These are phyloP conservation scores for Diloba caeruleocephala DNA, from an alignment of 2,888 invertebrate genomes.

Conservation along the genomic window DNA sequence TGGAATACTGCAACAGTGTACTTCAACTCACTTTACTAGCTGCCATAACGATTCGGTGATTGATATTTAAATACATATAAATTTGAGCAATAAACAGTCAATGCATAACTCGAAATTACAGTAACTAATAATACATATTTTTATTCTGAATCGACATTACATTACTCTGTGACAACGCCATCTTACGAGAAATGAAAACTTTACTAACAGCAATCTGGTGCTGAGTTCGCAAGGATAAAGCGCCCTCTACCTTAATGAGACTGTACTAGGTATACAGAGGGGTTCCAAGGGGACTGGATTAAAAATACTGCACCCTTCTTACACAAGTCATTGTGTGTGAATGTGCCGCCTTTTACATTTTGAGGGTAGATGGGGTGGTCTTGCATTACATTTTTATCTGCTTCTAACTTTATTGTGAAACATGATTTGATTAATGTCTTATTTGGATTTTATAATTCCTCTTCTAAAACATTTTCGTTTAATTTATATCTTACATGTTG, in stretches of 20 bases:
- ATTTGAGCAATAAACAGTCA: too few relatives aligned
- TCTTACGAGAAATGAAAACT: conserved; percentile 23
- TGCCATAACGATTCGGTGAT: too few relatives aligned
- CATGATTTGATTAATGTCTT: neutral
- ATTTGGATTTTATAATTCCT: too few relatives aligned
- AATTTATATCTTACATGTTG: too few relatives aligned
- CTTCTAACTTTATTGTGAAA: neutral
- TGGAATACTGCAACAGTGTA: too few relatives aligned
- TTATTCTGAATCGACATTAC: too few relatives aligned
- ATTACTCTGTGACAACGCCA: conserved; percentile 38
- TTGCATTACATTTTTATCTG: neutral
- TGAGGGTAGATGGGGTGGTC: conserved; percentile 39
- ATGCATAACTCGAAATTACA: too few relatives aligned
- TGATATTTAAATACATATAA: too few relatives aligned
- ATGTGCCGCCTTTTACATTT: conserved; percentile 2
- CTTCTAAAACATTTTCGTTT: too few relatives aligned
- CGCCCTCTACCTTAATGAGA: conserved; percentile 47
- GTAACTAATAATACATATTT: too few relatives aligned
- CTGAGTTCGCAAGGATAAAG: conserved; percentile 3
- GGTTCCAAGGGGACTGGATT: conserved; percentile 1
- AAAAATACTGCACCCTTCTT: conserved; percentile 5
- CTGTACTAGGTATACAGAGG: conserved; percentile 26
- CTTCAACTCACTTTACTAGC: too few relatives aligned
- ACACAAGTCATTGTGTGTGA: conserved; percentile 19
- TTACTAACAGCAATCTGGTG: conserved; percentile 1